phyloP scores from a whole-genome alignment of 2,797 vertebrate species.

The Apogon hyalosoma region DNA sequence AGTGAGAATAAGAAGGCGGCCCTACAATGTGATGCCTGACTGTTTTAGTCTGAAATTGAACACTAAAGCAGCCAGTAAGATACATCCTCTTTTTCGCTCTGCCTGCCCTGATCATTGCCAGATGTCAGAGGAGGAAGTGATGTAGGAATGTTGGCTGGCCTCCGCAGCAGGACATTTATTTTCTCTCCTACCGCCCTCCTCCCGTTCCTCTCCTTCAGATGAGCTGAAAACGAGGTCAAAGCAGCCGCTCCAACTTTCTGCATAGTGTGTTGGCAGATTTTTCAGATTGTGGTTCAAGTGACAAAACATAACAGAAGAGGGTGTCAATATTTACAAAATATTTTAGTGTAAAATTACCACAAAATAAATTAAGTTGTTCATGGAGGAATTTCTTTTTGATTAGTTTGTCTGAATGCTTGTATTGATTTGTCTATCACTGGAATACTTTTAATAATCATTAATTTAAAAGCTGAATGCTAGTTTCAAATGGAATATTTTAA shows the following conservation, averaged over 20 bases:
- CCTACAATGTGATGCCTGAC: conserved; percentile 48
- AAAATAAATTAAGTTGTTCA: background rate
- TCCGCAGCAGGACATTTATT: conserved; percentile 72
- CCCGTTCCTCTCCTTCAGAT: conserved; percentile 54
- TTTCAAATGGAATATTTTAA: conserved; percentile 32
- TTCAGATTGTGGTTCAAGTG: background rate
- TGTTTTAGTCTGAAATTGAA: conserved; percentile 49
- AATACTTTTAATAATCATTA: conserved; percentile 3
- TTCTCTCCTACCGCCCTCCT: conserved; percentile 55
- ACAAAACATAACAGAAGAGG: background rate
- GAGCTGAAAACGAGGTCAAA: conserved; percentile 79
- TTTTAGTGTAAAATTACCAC: background rate
- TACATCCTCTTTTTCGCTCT: conserved; percentile 49
- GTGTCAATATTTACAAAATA: background rate
- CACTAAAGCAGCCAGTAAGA: conserved; percentile 52
- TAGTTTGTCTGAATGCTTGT: background rate
- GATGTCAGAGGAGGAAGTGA: conserved; percentile 84
- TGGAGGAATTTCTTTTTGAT: background rate
- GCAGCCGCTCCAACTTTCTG: conserved; percentile 55
- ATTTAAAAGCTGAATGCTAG: conserved; percentile 11
- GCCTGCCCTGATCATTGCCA: conserved; percentile 78
- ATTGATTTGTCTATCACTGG: background rate
- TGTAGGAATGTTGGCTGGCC: conserved; percentile 78
- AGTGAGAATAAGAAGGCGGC: conserved; percentile 55
- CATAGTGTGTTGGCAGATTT: background rate